phyloP scores from a whole-genome alignment of 2,113 vertebrate species.

The Peromyscus polionotus region DNA sequence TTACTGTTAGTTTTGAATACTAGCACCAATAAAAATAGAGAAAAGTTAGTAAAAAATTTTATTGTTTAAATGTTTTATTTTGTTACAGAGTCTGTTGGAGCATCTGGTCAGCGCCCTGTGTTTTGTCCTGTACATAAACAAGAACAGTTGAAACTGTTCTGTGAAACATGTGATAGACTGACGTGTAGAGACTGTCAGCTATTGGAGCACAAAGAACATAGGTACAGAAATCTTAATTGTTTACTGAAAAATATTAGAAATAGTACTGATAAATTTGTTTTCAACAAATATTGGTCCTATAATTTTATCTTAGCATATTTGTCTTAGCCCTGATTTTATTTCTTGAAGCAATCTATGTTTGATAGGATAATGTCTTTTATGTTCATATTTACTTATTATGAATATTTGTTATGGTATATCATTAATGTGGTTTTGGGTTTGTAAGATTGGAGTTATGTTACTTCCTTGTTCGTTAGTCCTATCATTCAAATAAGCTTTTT shows the following conservation, averaged over 20 bases:
- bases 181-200: conserved; percentile 99
- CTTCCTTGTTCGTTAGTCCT: conserved; percentile 22
- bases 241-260: conserved; percentile 58
- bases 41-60: conserved; percentile 59
- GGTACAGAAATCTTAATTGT: conserved; percentile 87
- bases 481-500: conserved; percentile 25
- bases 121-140: conserved; percentile 99
- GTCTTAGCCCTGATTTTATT: conserved; percentile 39
- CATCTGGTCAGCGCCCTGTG: conserved; percentile 96
- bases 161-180: conserved; percentile 98
- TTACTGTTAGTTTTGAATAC: conserved; percentile 46
- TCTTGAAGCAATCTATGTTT: conserved; percentile 51
- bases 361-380: conserved; percentile 27
- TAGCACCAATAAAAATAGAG: conserved; percentile 57
- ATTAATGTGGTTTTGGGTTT: conserved; percentile 48
- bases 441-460: neutral
- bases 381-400: conserved; percentile 41
- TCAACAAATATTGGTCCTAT: conserved; percentile 31
- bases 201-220: conserved; percentile 99
- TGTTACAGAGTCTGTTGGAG: conserved; percentile 93
- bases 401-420: conserved; percentile 58
- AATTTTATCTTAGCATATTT: conserved; percentile 52
- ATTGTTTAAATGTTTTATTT: conserved; percentile 85
- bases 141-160: conserved; percentile 98
- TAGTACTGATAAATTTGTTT: neutral